Base-by-base conservation (phyloP, 2,113 vertebrate genomes). In the Eudorcas thomsonii region DNA sequence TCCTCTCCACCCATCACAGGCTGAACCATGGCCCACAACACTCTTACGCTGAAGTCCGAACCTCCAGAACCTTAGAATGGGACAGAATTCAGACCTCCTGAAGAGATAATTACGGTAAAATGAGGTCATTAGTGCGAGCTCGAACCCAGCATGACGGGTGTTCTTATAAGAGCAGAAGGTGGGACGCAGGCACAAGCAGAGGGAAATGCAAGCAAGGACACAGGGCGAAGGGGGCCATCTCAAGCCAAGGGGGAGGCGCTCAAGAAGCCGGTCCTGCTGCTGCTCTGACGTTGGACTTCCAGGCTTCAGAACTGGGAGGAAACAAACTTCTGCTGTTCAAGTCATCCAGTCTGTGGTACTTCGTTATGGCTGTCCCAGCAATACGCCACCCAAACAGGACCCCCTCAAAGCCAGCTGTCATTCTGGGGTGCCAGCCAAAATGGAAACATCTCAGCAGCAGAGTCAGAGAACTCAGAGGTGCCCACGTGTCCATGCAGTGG, bases 381-480 rank as follows among this genome's bases (percentile, higher is more conserved):
- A 57, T 0, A 48, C 2, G 3, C 25, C 43, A 17, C 19, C 78
- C 48, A n/a, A n/a, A n/a, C n/a, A n/a, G n/a, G n/a, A n/a, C n/a
- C n/a, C n/a, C n/a, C n/a, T n/a, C n/a, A n/a, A n/a, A n/a, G n/a
- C n/a, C n/a, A n/a, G n/a, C n/a, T n/a, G n/a, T n/a, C n/a, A n/a
- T n/a, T n/a, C n/a, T n/a, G n/a, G n/a, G n/a, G n/a, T n/a, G n/a
- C n/a, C n/a, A n/a, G n/a, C n/a, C n/a, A n/a, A n/a, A n/a, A n/a
- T n/a, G n/a, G n/a, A n/a, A n/a, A n/a, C 50, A 77, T 36, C 62
- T 13, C 0, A 0, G 36, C 7, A 52, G 33, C 64, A 89, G 12
- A 30, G 1, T 86, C 30, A 0, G 25, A 86, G 90, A 23, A 2
- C 5, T 0, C 0, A 0, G 54, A 96, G 81, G 74, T 82, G 93